Evolutionary conservation across 2,113 vertebrate genomes (phyloP).

Genomic region (Tricholaema leucomelas): DNA sequence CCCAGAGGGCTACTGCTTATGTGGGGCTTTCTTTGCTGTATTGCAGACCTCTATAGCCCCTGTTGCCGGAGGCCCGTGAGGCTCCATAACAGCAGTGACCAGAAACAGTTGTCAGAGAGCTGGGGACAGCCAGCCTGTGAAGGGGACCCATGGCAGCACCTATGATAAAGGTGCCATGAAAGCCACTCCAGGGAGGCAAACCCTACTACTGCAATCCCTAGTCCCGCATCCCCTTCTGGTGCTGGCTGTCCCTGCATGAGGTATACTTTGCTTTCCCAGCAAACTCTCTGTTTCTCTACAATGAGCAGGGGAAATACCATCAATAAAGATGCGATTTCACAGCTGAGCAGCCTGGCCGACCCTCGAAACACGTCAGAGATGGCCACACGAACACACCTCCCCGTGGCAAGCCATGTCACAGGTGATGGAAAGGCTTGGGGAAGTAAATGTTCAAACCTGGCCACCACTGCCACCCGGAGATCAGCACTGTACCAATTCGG

Average conservation of each 20-base stretch:
- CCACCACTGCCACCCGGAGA: not conserved
- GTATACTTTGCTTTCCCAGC: not conserved
- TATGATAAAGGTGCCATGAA: not conserved
- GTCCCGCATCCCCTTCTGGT: fast-evolving
- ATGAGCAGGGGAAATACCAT: fast-evolving
- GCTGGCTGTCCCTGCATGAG: not conserved
- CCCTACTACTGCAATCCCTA: not conserved
- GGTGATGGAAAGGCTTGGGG: not conserved
- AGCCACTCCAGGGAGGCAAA: not conserved
- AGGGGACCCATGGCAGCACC: not conserved
- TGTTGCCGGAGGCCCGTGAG: not conserved
- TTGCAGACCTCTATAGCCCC: not conserved
- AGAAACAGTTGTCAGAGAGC: fast-evolving
- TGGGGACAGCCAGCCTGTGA: not conserved
- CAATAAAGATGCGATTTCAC: not conserved
- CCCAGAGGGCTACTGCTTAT: not conserved
- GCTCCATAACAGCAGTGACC: not conserved
- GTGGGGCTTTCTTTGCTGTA: not conserved
- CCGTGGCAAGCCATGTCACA: fast-evolving
- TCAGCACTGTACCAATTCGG: fast-evolving
- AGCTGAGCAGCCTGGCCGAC: not conserved
- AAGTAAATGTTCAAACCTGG: not conserved
- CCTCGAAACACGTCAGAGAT: not conserved
- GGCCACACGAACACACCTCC: not conserved
- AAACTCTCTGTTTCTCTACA: not conserved